Evolutionary conservation across 1,140 invertebrate genomes (phyloP).

Genomic region (Pantala flavescens): DNA sequence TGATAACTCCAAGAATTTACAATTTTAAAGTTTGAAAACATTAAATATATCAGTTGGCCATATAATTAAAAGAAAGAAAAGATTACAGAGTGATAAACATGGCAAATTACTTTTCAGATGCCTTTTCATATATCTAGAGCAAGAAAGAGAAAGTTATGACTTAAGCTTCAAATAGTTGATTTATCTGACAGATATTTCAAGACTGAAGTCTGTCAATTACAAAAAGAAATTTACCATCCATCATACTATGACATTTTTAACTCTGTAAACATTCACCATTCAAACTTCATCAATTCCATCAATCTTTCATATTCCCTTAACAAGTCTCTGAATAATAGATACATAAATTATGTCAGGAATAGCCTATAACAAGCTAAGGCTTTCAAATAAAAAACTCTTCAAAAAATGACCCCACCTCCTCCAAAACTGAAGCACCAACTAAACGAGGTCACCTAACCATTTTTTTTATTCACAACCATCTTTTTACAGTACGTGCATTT

Average conservation of each 20-base stretch:
- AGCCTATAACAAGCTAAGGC: background rate
- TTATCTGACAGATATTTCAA: background rate
- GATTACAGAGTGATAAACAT: no score
- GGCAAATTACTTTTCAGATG: no score
- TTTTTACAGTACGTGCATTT: background rate
- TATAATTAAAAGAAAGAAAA: no score
- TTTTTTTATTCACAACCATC: background rate
- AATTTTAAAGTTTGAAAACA: no score
- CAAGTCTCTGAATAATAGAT: background rate
- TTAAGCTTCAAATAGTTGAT: background rate
- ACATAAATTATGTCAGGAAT: background rate
- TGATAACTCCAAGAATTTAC: no score
- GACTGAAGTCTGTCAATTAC: background rate
- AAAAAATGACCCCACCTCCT: background rate
- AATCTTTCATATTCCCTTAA: background rate
- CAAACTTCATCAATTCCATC: background rate
- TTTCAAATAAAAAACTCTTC: background rate
- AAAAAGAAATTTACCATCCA: background rate
- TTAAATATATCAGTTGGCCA: no score
- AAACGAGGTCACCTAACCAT: background rate
- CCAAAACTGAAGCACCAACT: background rate
- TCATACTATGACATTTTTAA: background rate
- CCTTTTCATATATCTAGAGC: no score
- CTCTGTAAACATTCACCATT: background rate
- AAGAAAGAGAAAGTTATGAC: background rate